Percentiles rank a stretch among this genome's conserved stretches.
Conservation (phyloP, 1,140 invertebrate genomes). For the Macrobrachium rosenbergii region DNA sequence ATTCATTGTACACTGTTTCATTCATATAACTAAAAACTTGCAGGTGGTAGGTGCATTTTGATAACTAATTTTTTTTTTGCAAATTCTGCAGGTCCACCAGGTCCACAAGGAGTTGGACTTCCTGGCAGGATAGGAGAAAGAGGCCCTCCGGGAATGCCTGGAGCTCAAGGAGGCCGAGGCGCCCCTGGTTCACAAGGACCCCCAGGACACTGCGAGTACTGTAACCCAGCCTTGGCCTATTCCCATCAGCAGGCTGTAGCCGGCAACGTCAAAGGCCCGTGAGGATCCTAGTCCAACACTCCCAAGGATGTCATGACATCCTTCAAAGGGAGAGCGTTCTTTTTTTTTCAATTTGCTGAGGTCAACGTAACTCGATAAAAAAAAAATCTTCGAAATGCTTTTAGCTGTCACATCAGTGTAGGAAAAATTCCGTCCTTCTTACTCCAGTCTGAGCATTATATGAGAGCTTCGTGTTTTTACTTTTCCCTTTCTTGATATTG, state of each 20-base stretch:
- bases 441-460: no score
- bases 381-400: neutral
- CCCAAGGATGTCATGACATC: neutral
- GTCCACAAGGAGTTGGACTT: conserved; percentile 57
- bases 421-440: no score
- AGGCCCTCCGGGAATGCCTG: conserved; percentile 64
- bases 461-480: neutral
- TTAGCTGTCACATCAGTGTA: no score
- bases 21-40: no score
- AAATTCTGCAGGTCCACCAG: conserved; percentile 55
- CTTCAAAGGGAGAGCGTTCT: neutral
- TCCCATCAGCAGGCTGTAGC: conserved; percentile 25
- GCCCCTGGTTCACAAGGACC: conserved; percentile 57
- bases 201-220: conserved; percentile 65
- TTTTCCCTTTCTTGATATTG: conserved; percentile 2
- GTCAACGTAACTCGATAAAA: neutral
- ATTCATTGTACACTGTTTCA: no score
- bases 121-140: conserved; percentile 61
- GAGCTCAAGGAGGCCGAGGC: conserved; percentile 62
- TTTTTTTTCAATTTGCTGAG: neutral
- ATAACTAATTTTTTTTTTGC: neutral
- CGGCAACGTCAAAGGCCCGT: conserved; percentile 64
- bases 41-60: neutral
- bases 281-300: conserved; percentile 9
- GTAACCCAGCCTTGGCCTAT: conserved; percentile 59